These are phyloP conservation scores for Matsumyia berberina DNA, from an alignment of 2,888 invertebrate species.

Conservation along the genomic window DNA sequence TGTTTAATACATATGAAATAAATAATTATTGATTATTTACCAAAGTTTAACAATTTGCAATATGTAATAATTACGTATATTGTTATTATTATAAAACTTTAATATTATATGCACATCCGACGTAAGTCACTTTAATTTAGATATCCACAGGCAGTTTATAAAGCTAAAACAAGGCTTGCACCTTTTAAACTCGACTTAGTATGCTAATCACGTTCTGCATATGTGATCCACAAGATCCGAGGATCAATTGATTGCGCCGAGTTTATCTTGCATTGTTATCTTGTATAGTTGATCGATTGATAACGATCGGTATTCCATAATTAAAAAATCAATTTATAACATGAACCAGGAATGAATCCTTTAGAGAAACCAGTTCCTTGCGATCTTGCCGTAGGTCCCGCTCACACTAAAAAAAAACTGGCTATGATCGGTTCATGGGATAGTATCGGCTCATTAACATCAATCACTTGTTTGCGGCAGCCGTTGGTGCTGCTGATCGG, in stretches of 20 bases:
- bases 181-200: slow-evolving; percentile 22
- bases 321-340: slow-evolving; percentile 77
- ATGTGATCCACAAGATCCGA: slow-evolving; percentile 19
- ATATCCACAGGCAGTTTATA: slow-evolving; percentile 64
- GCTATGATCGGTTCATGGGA: not conserved
- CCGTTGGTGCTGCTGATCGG: slow-evolving; percentile 23
- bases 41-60: no score
- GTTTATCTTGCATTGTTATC: slow-evolving; percentile 74
- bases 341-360: slow-evolving; percentile 66
- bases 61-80: no score
- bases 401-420: slow-evolving; percentile 1
- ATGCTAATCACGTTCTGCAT: slow-evolving; percentile 69
- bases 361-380: slow-evolving; percentile 66
- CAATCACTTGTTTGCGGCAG: slow-evolving; percentile 62
- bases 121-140: slow-evolving; percentile 60
- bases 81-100: no score
- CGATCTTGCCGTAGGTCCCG: slow-evolving; percentile 56
- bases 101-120: slow-evolving; percentile 24
- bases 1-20: no score
- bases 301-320: slow-evolving; percentile 72
- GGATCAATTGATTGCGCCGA: slow-evolving; percentile 62
- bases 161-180: slow-evolving; percentile 31
- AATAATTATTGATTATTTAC: no score
- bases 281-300: slow-evolving; percentile 68
- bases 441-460: slow-evolving; percentile 71